A percentile compares a stretch with the other conserved stretches of the same genome.
Conservation (phyloP, 2,797 vertebrate genomes). For the Rousettus madagascariensis region DNA sequence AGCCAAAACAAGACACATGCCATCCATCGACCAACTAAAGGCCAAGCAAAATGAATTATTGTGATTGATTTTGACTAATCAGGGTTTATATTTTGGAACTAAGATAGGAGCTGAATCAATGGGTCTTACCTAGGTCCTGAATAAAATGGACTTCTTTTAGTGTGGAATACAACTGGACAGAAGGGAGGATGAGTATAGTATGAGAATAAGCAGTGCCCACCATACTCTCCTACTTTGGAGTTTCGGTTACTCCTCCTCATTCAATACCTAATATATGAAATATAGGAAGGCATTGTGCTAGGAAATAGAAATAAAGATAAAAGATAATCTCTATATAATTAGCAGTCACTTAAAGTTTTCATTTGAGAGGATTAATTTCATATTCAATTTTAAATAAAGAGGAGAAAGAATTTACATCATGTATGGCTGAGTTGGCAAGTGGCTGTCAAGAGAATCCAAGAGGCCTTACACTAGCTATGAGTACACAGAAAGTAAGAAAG, state of each 20-base stretch:
- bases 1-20: background rate
- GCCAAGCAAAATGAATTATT: background rate
- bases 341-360: background rate
- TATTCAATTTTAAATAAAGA: background rate
- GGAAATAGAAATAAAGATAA: background rate
- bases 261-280: background rate
- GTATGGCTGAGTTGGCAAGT: background rate
- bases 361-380: background rate
- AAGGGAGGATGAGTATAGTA: fast-evolving
- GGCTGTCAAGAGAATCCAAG: background rate
- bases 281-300: background rate
- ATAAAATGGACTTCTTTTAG: background rate
- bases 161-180: background rate
- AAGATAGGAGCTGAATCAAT: background rate
- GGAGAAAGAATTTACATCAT: background rate
- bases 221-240: background rate
- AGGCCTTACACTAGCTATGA: background rate
- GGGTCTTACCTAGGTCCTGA: background rate
- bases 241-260: background rate
- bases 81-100: background rate
- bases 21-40: background rate
- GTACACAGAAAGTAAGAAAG: background rate
- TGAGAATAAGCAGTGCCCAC: background rate
- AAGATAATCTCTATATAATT: background rate
- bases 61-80: background rate